Evolutionary conservation across 2,797 vertebrate genomes (phyloP), one percentile per base, ranked within the genome.

Genomic region (Alfaro cultratus): DNA sequence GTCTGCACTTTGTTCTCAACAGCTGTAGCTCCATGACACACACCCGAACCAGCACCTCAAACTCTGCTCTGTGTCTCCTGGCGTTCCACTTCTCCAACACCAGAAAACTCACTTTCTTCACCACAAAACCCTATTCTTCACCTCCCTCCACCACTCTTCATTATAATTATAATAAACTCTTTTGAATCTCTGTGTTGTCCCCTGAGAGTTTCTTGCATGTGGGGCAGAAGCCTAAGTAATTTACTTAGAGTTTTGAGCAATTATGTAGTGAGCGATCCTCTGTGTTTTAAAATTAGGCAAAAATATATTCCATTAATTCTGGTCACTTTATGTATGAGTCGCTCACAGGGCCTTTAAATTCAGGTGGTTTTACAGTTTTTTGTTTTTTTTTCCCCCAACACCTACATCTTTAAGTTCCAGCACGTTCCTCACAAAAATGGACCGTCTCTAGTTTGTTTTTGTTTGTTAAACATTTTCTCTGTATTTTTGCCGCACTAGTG

Each of bases 221-320:
- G 11, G 43, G 12, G 11, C 43, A 45, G 43, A 45, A 45, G 10
- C 11, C 3, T 2, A 3, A 46, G 43, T 45, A 12, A 53, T 26
- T 8, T 53, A 5, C 49, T 6, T 53, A 53, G 5, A 53, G 29
- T 60, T 60, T 31, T 5, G n/a, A 29, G 55, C n/a, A 60, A 12
- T 60, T 62, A 18, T 13, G 0, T 34, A 16, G 29, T 60, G n/a
- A 60, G 31, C 31, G 12, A 60, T 62, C 5, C 57, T 62, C 15
- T 62, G 57, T 62, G 29, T 62, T 62, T 51, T 62, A 62, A 62
- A 31, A 15, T 62, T 34, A 60, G n/a, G 55, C n/a, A 60, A 60
- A 51, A 60, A 60, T 60, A 13, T 60, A 31, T 29, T 60, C n/a
- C n/a, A 60, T 60, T 60, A 60, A 60, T 60, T 60, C 10, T 15